Evolutionary conservation across 2,797 vertebrate genomes (phyloP), one percentile per base, ranked within the genome.

Genomic region (Gymnoscopelus braueri): DNA sequence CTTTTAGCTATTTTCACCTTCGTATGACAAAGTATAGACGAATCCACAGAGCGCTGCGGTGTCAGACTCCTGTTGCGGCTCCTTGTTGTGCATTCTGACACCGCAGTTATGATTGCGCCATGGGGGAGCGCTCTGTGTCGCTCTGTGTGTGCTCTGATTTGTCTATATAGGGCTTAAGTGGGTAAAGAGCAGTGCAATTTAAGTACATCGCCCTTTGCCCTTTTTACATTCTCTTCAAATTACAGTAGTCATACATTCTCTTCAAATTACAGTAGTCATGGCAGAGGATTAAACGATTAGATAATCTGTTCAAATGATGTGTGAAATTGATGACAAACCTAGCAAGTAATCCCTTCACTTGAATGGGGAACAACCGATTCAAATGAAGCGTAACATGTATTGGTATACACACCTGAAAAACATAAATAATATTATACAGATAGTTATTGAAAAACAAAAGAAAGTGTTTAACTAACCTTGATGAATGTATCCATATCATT

Each of bases 251-350:
- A 39, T 39, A 58, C 74, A 77, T 61, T 60, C 24, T 76, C 64
- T 26, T 29, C 8, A 1, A 23, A 63, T 71, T 84, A 49, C 68
- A 75, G 63, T 67, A 71, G 73, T 63, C 54, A 57, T 29, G 73
- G 47, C 51, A 70, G 67, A 74, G 71, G 74, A 60, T 39, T 71
- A 0, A 50, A 3, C 71, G 74, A 84, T 82, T 66, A 67, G 67
- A 85, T 75, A 67, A 75, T 76, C 67, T 72, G 69, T 77, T 66
- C 57, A 75, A 82, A 83, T 74, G 74, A 84, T 71, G 70, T 75
- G 29, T 85, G 76, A 88, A 82, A 87, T 82, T 71, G 75, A 90
- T 87, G 79, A 82, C 72, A 77, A 74, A 87, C 39, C 83, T 61
- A 77, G 84, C 70, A 72, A 77, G 68, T 78, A 77, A 86, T 78